phyloP scores from a whole-genome alignment of 1,140 invertebrate genomes.

The Drosophila bipectinata region DNA sequence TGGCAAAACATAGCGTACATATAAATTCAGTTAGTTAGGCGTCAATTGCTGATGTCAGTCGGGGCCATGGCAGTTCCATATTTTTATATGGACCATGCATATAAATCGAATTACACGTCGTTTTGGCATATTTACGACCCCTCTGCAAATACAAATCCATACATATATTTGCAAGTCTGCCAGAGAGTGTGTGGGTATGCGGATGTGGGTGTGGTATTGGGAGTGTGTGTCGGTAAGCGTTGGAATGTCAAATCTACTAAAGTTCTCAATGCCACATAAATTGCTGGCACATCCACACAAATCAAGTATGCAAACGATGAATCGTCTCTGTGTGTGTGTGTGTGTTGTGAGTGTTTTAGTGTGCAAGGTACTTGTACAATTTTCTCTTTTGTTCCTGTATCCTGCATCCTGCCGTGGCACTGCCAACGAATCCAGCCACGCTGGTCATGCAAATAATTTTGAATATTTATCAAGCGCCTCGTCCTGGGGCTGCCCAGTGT shows the following conservation, averaged over 20 bases:
- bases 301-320: conserved; percentile 80
- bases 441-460: conserved; percentile 75
- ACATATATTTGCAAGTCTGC: conserved; percentile 18
- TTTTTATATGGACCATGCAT: conserved; percentile 55
- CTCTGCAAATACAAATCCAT: conserved; percentile 34
- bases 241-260: conserved; percentile 70
- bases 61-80: conserved; percentile 10
- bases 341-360: conserved; percentile 1
- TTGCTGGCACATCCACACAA: conserved; percentile 60
- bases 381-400: conserved; percentile 7
- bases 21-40: conserved; percentile 42
- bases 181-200: background rate
- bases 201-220: background rate
- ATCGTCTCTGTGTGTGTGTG: conserved; percentile 29
- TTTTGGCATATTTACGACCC: conserved; percentile 75
- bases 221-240: conserved; percentile 13
- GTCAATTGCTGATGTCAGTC: conserved; percentile 19
- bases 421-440: conserved; percentile 39
- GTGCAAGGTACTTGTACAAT: conserved; percentile 23
- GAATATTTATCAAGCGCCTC: conserved; percentile 77
- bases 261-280: conserved; percentile 78
- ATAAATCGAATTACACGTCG: conserved; percentile 76
- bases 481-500: conserved; percentile 48
- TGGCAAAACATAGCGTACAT: background rate
- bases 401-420: conserved; percentile 3